Evolutionary conservation across 1,140 invertebrate species (phyloP), one percentile per base, ranked within the genome.

Genomic region (Heliconius hewitsoni): DNA sequence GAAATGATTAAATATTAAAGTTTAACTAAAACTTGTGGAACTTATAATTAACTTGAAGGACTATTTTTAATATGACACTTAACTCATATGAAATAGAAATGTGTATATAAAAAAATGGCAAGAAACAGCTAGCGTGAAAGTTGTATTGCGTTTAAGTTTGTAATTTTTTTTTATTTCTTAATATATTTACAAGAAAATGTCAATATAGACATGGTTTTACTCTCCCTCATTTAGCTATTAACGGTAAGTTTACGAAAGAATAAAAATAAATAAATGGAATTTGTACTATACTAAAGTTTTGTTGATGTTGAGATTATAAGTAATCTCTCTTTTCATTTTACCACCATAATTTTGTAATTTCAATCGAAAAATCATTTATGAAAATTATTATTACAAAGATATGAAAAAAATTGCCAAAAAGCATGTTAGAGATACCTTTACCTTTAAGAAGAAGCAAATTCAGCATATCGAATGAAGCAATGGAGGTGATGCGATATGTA

Each of bases 401-500:
- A 55, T 37, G 34, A 19, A 16, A 55, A 55, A 55, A 55, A n/a
- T 19, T 2, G 0, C 1, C 3, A 57, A 57, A 57, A 57, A 23
- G 3, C 8, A 27, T 57, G 1, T 57, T 23, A 27, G 19, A 23
- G n/a, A 57, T 18, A 30, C 1, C 30, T 23, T 18, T 9, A 27
- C 16, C 18, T 19, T 66, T 66, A 66, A 30, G 11, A 66, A 66
- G 27, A 66, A 66, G 60, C 60, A 66, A 27, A 66, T 27, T 30
- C 11, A 30, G 23, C 9, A 66, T 27, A 11, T 66, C 16, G 60
- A 66, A 66, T 66, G 60, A 30, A 30, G 37, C 71, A 66, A 80
- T 81, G 77, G 77, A 81, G 73, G 80, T 82, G 84, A 83, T 71
- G 87, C 87, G 91, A 93, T 92, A 93, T 93, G 91, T 93, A 79